Evolutionary conservation across 2,888 invertebrate species (phyloP).

Genomic region (Allygus modestus): DNA sequence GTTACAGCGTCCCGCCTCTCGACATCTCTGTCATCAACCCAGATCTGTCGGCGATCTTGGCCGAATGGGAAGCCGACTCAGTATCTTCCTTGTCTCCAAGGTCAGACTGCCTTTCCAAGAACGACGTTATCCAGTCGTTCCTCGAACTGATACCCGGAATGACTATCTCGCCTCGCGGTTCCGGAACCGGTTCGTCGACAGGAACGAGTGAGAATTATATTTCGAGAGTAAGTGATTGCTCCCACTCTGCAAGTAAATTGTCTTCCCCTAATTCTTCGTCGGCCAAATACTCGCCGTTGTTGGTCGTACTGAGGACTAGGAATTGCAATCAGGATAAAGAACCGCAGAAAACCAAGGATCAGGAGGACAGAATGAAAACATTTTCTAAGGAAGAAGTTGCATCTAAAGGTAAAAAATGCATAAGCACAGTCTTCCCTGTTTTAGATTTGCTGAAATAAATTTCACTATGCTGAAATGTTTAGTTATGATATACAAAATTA

Average conservation of each 20-base stretch:
- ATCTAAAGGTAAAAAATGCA: constrained; percentile 13
- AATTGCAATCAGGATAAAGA: constrained; percentile 48
- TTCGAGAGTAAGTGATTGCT: not conserved
- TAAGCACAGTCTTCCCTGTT: not conserved
- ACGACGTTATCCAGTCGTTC: constrained; percentile 57
- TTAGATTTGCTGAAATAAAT: not conserved
- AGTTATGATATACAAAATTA: too few species aligned
- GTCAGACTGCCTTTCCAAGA: constrained; percentile 48
- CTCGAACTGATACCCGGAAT: constrained; percentile 56
- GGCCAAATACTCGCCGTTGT: constrained; percentile 37
- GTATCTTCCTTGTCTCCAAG: constrained; percentile 61
- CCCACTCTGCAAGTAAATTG: not conserved
- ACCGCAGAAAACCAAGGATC: constrained; percentile 17
- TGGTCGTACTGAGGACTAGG: constrained; percentile 41
- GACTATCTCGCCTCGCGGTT: constrained; percentile 24
- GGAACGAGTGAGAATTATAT: constrained; percentile 3
- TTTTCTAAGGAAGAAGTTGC: constrained; percentile 20
- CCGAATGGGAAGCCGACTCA: constrained; percentile 70
- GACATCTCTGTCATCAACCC: constrained; percentile 46
- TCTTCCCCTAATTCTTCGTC: constrained; percentile 20
- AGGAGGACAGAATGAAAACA: constrained; percentile 17
- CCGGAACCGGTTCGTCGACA: not conserved
- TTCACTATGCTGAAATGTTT: too few species aligned
- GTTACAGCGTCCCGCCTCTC: not conserved
- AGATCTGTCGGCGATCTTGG: constrained; percentile 67